Evolutionary conservation across 2,797 vertebrate species (phyloP).

Genomic region (Oreonectes daqikongensis): DNA sequence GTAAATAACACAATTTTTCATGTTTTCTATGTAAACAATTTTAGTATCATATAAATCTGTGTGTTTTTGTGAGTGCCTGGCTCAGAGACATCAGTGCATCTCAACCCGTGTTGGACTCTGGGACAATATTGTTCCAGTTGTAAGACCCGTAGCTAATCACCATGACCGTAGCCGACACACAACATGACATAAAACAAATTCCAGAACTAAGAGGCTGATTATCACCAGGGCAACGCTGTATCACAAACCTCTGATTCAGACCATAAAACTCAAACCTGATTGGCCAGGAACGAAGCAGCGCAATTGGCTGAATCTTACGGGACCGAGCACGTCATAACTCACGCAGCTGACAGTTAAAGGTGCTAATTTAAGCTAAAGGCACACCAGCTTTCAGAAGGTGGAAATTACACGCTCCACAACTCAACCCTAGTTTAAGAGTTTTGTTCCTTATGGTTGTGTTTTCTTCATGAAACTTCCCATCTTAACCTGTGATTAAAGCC

Average conservation of each 20-base stretch:
- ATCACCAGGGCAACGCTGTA: constrained; percentile 47
- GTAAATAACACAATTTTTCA: too few relatives aligned
- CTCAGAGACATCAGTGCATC: neutral
- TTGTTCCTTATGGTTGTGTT: constrained; percentile 14
- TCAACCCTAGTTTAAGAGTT: constrained; percentile 25
- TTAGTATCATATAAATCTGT: neutral
- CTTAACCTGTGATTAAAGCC: constrained; percentile 31
- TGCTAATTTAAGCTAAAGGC: constrained; percentile 37
- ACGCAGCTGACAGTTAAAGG: constrained; percentile 33
- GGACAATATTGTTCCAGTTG: constrained; percentile 18
- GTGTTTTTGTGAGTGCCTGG: constrained; percentile 12
- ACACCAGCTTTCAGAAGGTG: constrained; percentile 28
- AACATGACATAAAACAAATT: constrained; percentile 66
- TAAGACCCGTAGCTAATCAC: constrained; percentile 45
- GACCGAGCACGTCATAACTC: constrained; percentile 43
- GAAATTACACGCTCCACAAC: constrained; percentile 24
- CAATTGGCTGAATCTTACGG: constrained; percentile 8
- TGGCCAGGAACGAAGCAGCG: neutral
- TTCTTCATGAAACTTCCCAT: constrained; percentile 19
- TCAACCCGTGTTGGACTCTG: constrained; percentile 7
- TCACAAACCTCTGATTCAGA: constrained; percentile 32
- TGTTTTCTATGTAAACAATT: too few relatives aligned
- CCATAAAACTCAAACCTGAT: constrained; percentile 17
- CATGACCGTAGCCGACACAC: constrained; percentile 19
- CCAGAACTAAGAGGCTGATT: constrained; percentile 57